These are phyloP conservation scores for Cepaea hortensis DNA, from an alignment of 2,888 invertebrate species.

Conservation along the genomic window DNA sequence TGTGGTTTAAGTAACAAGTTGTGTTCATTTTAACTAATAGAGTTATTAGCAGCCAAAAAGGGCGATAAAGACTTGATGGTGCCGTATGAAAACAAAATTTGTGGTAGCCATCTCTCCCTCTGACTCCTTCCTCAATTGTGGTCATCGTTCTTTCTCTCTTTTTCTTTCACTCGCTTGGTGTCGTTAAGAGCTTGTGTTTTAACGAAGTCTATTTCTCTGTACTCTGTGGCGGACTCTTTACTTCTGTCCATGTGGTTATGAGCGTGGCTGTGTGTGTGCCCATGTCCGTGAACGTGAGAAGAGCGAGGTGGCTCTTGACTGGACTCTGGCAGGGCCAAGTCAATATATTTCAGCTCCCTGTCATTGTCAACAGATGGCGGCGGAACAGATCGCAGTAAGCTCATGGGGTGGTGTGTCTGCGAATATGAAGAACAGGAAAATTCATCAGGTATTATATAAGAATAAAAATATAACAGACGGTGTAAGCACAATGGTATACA, in stretches of 20 bases:
- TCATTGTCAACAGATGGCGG: slow-evolving; percentile 59
- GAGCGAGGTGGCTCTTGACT: slow-evolving; percentile 53
- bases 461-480: not conserved
- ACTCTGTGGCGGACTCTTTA: slow-evolving; percentile 80
- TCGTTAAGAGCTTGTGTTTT: slow-evolving; percentile 95
- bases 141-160: slow-evolving; percentile 45
- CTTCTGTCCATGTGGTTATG: slow-evolving; percentile 35
- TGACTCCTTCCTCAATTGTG: not conserved
- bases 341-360: slow-evolving; percentile 86
- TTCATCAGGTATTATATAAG: not conserved
- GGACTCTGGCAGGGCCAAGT: slow-evolving; percentile 85
- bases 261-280: slow-evolving; percentile 26
- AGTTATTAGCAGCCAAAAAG: no score
- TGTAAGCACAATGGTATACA: no score
- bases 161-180: slow-evolving; percentile 58
- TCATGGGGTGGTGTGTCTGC: slow-evolving; percentile 50
- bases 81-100: no score
- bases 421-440: not conserved
- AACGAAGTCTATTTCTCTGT: slow-evolving; percentile 94
- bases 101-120: no score
- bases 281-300: slow-evolving; percentile 42
- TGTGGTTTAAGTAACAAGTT: no score
- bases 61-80: no score
- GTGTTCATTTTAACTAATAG: no score
- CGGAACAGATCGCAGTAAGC: slow-evolving; percentile 51